phyloP scores from a whole-genome alignment of 2,113 vertebrate genomes.

The Mus musculus region DNA sequence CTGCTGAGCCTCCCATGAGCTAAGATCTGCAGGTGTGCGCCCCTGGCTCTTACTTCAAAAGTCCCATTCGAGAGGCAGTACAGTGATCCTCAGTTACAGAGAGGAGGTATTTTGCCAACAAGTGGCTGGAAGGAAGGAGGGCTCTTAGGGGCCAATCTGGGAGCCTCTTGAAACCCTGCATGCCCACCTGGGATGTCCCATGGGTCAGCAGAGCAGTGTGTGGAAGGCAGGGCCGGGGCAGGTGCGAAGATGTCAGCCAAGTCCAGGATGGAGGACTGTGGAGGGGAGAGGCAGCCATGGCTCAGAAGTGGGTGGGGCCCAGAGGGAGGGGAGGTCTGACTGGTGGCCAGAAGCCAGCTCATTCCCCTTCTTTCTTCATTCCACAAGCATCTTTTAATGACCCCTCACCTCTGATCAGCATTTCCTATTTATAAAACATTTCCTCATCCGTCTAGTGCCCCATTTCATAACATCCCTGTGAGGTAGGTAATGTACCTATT shows the following conservation, averaged over 20 bases:
- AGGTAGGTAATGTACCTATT: background rate
- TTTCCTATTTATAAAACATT: slow-evolving; percentile 11
- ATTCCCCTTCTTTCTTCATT: slow-evolving; percentile 7
- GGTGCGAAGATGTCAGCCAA: slow-evolving; percentile 95
- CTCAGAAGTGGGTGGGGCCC: slow-evolving; percentile 45
- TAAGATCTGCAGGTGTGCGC: background rate
- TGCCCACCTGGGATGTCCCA: slow-evolving; percentile 90
- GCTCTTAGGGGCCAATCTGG: slow-evolving; percentile 3
- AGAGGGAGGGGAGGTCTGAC: slow-evolving; percentile 47
- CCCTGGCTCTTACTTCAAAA: background rate
- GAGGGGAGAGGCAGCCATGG: slow-evolving; percentile 67
- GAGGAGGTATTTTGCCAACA: background rate
- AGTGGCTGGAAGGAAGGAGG: slow-evolving; percentile 19
- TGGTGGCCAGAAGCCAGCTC: background rate
- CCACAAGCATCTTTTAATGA: slow-evolving; percentile 52
- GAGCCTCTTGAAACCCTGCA: slow-evolving; percentile 42
- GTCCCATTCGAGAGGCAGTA: background rate
- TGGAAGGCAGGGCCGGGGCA: slow-evolving; percentile 83
- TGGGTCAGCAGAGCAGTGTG: slow-evolving; percentile 86
- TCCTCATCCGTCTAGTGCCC: slow-evolving; percentile 34
- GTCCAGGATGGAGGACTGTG: slow-evolving; percentile 95
- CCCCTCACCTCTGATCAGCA: background rate
- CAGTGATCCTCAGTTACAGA: background rate
- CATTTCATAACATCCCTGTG: background rate
- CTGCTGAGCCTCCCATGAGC: background rate